Evolutionary conservation across 2,113 vertebrate genomes (phyloP).

Genomic region (Zosterops borbonicus): DNA sequence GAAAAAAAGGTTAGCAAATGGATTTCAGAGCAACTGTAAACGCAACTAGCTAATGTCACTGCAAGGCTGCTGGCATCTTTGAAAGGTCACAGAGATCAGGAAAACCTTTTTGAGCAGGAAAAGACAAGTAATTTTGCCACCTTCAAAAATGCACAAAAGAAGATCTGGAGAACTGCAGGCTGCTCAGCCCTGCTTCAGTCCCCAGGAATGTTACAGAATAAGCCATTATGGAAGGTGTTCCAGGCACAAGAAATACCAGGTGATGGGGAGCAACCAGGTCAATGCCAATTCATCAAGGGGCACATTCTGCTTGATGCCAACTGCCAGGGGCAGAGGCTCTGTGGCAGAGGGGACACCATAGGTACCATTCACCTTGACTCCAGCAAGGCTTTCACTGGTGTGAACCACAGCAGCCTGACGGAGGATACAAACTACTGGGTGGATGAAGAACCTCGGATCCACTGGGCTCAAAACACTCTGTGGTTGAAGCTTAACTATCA

Average conservation of each 20-base stretch:
- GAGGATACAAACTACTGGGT: not conserved
- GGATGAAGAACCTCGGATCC: not conserved
- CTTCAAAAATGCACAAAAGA: not conserved
- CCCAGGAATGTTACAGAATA: not conserved
- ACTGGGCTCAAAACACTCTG: not conserved
- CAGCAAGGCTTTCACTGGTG: not conserved
- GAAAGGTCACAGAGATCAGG: not conserved
- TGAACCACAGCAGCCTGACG: not conserved
- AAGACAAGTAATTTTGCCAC: not conserved
- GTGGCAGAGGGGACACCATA: not conserved
- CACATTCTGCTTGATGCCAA: not conserved
- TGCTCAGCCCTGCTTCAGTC: not conserved
- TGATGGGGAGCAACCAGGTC: not conserved
- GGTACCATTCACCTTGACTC: not conserved
- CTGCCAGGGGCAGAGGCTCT: not conserved
- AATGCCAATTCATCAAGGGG: not conserved
- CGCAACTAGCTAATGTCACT: not conserved
- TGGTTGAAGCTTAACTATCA: not conserved
- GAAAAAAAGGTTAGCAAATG: slow-evolving; percentile 1
- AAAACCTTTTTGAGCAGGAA: not conserved
- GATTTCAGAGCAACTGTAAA: slow-evolving; percentile 18
- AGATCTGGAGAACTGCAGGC: not conserved
- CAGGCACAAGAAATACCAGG: not conserved
- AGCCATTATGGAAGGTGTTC: not conserved
- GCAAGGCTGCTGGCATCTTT: not conserved